These are phyloP conservation scores for Brachionus asplanchnoidis DNA, from an alignment of 1,140 invertebrate species.

Conservation along the genomic window DNA sequence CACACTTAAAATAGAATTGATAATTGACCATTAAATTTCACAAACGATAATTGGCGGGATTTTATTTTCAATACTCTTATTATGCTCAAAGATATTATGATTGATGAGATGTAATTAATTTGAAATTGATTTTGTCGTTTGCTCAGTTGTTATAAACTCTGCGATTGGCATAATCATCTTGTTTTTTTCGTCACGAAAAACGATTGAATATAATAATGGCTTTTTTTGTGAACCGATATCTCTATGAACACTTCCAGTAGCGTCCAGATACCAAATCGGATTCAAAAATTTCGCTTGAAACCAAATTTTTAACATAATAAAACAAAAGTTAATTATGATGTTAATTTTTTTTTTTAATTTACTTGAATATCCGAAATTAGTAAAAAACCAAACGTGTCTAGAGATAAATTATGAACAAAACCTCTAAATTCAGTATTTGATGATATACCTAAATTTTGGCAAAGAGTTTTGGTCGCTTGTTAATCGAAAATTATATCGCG, in stretches of 20 bases:
- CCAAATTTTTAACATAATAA: background rate
- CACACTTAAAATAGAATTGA: background rate
- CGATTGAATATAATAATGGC: background rate
- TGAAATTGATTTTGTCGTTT: background rate
- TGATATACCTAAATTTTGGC: too few relatives aligned
- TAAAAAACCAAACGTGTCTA: too few relatives aligned
- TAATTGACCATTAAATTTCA: background rate
- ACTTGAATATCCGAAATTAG: too few relatives aligned
- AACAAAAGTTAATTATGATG: too few relatives aligned
- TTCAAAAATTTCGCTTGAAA: background rate
- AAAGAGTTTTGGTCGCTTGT: too few relatives aligned
- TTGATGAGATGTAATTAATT: background rate
- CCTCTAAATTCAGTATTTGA: too few relatives aligned
- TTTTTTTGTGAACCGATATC: background rate
- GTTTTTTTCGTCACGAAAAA: background rate
- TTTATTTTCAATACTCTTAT: background rate
- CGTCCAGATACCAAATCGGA: background rate
- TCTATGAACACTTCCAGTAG: background rate
- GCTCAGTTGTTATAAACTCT: background rate
- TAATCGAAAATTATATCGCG: too few relatives aligned
- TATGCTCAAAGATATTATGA: background rate
- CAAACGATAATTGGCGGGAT: background rate
- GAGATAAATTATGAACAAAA: too few relatives aligned
- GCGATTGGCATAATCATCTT: background rate
- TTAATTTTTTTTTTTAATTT: too few relatives aligned